Evolutionary conservation across 1,140 invertebrate genomes (phyloP).

Genomic region (Drosophila rhopaloa): DNA sequence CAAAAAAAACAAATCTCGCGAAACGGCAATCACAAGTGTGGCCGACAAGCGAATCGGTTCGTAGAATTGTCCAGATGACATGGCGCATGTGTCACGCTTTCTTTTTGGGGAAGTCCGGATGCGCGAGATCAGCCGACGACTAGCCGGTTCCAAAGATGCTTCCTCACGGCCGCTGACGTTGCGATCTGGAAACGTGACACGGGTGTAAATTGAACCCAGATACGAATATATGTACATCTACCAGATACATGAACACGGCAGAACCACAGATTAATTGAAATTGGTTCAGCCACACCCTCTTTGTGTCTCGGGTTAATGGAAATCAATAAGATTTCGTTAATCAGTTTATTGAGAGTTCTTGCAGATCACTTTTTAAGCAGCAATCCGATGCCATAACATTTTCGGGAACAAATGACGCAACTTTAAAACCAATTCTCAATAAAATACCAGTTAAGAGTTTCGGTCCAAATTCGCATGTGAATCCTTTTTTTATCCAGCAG

Average conservation of each 20-base stretch:
- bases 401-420: conserved; percentile 19
- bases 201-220: conserved; percentile 30
- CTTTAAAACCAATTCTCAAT: background rate
- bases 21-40: conserved; percentile 30
- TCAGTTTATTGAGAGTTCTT: conserved; percentile 26
- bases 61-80: conserved; percentile 15
- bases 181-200: conserved; percentile 61
- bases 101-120: conserved; percentile 73
- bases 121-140: conserved; percentile 15
- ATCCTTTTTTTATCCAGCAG: conserved; percentile 26
- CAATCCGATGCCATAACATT: conserved; percentile 12
- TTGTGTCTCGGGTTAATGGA: conserved; percentile 6
- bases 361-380: conserved; percentile 5
- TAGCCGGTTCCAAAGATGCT: conserved; percentile 45
- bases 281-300: conserved; percentile 13
- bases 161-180: conserved; percentile 39
- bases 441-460: background rate
- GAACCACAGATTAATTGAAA: conserved; percentile 9
- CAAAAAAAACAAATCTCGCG: conserved; percentile 4
- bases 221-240: conserved; percentile 43
- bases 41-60: conserved; percentile 9
- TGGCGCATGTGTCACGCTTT: conserved; percentile 67
- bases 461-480: conserved; percentile 23
- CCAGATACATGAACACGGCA: conserved; percentile 1
- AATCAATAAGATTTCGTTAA: conserved; percentile 26